phyloP scores from a whole-genome alignment of 1,140 invertebrate genomes.

The Hycleus cichorii region DNA sequence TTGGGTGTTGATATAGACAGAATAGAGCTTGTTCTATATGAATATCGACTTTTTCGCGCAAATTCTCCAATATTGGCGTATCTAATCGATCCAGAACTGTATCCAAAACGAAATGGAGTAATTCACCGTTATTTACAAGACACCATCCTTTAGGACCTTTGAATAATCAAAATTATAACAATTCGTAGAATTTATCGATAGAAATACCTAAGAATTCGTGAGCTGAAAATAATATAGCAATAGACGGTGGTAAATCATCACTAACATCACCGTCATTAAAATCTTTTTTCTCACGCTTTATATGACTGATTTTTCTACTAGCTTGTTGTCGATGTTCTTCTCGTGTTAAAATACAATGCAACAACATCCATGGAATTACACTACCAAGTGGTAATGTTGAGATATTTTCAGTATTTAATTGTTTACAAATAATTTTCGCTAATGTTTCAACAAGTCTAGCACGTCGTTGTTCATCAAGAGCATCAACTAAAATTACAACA shows the following conservation, averaged over 20 bases:
- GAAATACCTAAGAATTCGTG: constrained; percentile 73
- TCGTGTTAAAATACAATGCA: constrained; percentile 67
- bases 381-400: constrained; percentile 63
- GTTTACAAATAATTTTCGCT: constrained; percentile 63
- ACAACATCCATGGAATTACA: constrained; percentile 72
- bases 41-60: constrained; percentile 53
- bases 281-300: constrained; percentile 19
- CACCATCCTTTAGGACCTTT: constrained; percentile 57
- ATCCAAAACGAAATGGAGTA: constrained; percentile 71
- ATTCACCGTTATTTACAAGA: constrained; percentile 62
- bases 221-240: constrained; percentile 71
- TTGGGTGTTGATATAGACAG: constrained; percentile 81
- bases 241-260: constrained; percentile 59
- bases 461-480: constrained; percentile 47
- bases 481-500: constrained; percentile 41
- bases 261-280: constrained; percentile 27
- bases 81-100: constrained; percentile 59
- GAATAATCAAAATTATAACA: background rate
- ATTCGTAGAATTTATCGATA: background rate
- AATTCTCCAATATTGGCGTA: constrained; percentile 47
- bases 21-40: constrained; percentile 82
- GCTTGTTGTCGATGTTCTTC: constrained; percentile 47
- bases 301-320: constrained; percentile 37
- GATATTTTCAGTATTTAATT: constrained; percentile 57
- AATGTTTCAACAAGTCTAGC: constrained; percentile 67